Evolutionary conservation across 2,888 invertebrate species (phyloP), one percentile per base, ranked within the genome.

Genomic region (Eurytoma californica): DNA sequence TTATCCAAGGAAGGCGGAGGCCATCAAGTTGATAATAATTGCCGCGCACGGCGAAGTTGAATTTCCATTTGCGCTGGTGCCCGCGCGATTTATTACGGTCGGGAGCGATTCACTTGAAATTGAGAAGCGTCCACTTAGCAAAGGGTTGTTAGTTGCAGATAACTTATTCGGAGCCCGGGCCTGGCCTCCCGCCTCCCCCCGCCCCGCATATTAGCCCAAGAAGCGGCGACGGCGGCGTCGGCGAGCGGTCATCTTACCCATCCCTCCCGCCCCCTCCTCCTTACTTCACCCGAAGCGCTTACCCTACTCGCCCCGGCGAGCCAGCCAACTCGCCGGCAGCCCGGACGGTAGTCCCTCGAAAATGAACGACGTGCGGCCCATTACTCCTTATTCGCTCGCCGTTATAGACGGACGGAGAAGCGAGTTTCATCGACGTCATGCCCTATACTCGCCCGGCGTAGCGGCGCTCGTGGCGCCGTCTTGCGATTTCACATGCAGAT

Each of bases 81-180:
- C 20, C 14, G 65, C 60, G 18, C 81, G 70, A 81, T 79, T 78
- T 81, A 81, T 81, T 76, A 81, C 69, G 80, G 80, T 60, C 49
- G 65, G 58, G 63, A 66, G 80, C 78, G 81, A 79, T 80, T 79
- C 69, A 68, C 79, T 82, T 73, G 80, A 82, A 80, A 84, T 87
- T 89, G 89, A 89, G 88, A 88, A 88, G 87, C 87, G 77, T 84
- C 85, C 85, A 86, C 86, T 87, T 86, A 84, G 85, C 83, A 84
- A 87, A 88, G 88, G 88, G 88, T 88, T 88, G 88, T 84, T 86
- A 86, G 87, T 88, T 86, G 87, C 84, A 86, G 80, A 89, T 88
- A 89, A 89, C 88, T 89, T 88, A 88, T 88, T 87, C 86, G 83
- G 60, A 12, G 84, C 84, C 83, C 81, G 82, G 72, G 82, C 86